Evolutionary conservation across 2,888 invertebrate genomes (phyloP), one percentile per base, ranked within the genome.

Genomic region (Tipula helvola): DNA sequence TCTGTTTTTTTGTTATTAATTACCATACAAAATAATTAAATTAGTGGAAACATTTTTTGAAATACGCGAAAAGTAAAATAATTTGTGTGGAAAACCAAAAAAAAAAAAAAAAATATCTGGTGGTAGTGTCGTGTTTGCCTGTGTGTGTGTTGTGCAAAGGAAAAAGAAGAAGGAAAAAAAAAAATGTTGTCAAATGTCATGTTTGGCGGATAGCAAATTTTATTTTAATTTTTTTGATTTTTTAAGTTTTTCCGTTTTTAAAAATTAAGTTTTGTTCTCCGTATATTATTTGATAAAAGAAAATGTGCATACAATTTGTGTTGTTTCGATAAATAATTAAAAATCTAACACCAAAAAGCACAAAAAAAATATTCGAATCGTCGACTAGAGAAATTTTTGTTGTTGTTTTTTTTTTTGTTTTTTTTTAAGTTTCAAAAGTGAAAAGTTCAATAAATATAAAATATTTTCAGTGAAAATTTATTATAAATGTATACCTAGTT

Each of bases 131-230:
- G 18, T 71, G 52, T 52, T 0, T 52, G 52, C 16, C 1, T 71
- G 71, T 28, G 18, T 71, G 28, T 71, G 71, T 71, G 71, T 28
- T 71, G 71, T 71, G 71, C 84, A 84, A 36, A 39, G 18, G 12
- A 86, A 18, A 44, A 44, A 86, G 4, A 42, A 86, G 5, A 86
- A 86, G 44, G 3, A n/a, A 85, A 13, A 42, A 86, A 86, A 86
- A 86, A 86, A 86, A 86, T 86, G 86, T 86, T 86, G 47, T 42
- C 85, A 39, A 28, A 86, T 86, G 86, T 86, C 86, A 86, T 86
- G 86, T 86, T 86, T 86, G 86, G 86, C 44, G 86, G 86, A 86
- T 86, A 86, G 86, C 41, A 84, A 36, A 84, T 36, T 84, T 71
- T 39, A 16, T 84, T n/a, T 84, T 84, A 84, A 84, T 84, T 84